phyloP scores from a whole-genome alignment of 1,140 invertebrate species.

The Teleogryllus occipitalis region DNA sequence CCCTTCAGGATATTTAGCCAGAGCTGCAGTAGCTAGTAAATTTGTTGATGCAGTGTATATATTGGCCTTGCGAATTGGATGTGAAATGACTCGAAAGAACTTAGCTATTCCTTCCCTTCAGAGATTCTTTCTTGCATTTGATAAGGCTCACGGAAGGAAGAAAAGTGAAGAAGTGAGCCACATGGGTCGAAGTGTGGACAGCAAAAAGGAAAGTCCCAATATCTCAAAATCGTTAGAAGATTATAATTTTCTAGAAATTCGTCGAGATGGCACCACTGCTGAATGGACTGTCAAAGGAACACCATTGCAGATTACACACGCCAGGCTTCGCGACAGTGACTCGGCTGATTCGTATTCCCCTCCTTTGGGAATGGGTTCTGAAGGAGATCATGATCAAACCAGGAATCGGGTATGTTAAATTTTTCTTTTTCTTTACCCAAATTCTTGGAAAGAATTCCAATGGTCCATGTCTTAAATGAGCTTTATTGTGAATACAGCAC shows the following conservation, averaged over 20 bases:
- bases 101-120: conserved; percentile 61
- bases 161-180: neutral
- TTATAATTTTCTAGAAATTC: conserved; percentile 42
- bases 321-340: conserved; percentile 29
- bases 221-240: conserved; percentile 29
- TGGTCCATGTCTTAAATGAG: no score
- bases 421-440: neutral
- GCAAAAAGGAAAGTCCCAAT: conserved; percentile 31
- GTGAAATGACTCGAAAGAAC: conserved; percentile 72
- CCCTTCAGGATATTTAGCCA: conserved; percentile 65
- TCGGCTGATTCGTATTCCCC: conserved; percentile 45
- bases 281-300: conserved; percentile 45
- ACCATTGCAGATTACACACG: conserved; percentile 28
- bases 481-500: no score
- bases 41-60: conserved; percentile 71
- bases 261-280: conserved; percentile 43
- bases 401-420: conserved; percentile 27
- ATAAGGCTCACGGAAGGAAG: conserved; percentile 55
- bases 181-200: conserved; percentile 24
- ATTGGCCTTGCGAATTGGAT: conserved; percentile 69
- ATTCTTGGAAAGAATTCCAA: no score
- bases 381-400: conserved; percentile 29
- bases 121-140: conserved; percentile 80
- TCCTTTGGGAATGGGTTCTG: conserved; percentile 27
- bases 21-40: conserved; percentile 66